phyloP scores from a whole-genome alignment of 1,140 invertebrate species.

The Platorchestia sp. region DNA sequence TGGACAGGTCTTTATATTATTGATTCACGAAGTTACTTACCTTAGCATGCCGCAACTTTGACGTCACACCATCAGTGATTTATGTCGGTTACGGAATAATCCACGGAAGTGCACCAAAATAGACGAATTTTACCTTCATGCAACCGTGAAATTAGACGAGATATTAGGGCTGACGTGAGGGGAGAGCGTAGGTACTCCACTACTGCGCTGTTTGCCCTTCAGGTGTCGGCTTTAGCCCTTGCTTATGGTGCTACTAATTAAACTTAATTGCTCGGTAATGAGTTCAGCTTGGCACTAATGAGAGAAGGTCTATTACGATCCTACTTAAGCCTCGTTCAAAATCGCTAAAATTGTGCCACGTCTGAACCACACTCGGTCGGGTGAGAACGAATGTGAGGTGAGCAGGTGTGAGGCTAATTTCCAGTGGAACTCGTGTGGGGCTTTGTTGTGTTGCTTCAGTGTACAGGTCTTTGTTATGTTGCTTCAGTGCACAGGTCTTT shows the following conservation, averaged over 20 bases:
- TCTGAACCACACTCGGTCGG: not conserved
- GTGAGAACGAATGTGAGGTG: not conserved
- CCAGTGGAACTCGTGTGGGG: not conserved
- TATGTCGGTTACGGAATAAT: too few species aligned
- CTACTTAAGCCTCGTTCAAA: constrained; percentile 7
- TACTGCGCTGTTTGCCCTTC: not conserved
- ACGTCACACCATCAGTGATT: too few species aligned
- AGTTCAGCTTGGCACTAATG: not conserved
- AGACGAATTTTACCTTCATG: not conserved
- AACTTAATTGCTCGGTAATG: constrained; percentile 1
- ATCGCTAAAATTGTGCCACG: not conserved
- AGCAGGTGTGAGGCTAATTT: not conserved
- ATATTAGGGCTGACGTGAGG: not conserved
- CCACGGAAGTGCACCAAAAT: too few species aligned
- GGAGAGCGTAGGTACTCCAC: not conserved
- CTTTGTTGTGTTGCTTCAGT: not conserved
- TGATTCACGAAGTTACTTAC: too few species aligned
- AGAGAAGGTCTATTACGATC: not conserved
- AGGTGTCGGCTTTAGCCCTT: not conserved
- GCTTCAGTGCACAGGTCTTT: too few species aligned
- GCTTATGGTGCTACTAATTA: constrained; percentile 8
- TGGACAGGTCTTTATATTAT: too few species aligned
- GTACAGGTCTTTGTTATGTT: too few species aligned
- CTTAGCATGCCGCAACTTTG: too few species aligned
- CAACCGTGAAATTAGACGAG: not conserved